phyloP scores from a whole-genome alignment of 2,113 vertebrate species.

The Jacana jacana region DNA sequence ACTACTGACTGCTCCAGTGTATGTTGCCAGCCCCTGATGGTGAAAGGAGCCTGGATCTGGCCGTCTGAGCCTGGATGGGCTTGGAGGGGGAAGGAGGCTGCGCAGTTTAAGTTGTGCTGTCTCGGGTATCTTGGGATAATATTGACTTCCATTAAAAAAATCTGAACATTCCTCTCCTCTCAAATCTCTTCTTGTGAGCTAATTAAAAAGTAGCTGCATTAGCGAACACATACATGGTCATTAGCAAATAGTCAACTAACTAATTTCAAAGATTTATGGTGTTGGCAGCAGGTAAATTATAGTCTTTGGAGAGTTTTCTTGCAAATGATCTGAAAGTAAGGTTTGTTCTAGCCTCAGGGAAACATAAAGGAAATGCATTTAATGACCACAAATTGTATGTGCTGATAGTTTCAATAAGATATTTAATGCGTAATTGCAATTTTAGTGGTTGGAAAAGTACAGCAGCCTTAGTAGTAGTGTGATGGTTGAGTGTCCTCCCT shows the following conservation, averaged over 20 bases:
- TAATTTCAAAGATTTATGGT: conserved; percentile 58
- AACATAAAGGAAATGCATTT: conserved; percentile 46
- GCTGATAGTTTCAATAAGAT: conserved; percentile 44
- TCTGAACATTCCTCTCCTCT: not conserved
- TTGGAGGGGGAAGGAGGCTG: not conserved
- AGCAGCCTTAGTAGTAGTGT: not conserved
- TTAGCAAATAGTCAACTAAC: conserved; percentile 60
- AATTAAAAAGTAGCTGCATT: conserved; percentile 62
- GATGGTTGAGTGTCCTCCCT: not conserved
- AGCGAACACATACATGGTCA: conserved; percentile 26
- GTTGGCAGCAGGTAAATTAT: conserved; percentile 48
- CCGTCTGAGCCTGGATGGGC: fast-evolving
- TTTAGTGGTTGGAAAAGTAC: not conserved
- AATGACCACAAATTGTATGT: conserved; percentile 34
- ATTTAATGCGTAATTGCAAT: conserved; percentile 7
- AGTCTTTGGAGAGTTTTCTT: conserved; percentile 11
- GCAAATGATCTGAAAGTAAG: conserved; percentile 35
- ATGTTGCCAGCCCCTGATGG: not conserved
- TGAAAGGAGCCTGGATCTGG: not conserved
- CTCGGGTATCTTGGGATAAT: not conserved
- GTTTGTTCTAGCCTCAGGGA: conserved; percentile 54
- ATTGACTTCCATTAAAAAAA: not conserved
- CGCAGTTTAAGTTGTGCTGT: not conserved
- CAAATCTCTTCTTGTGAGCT: not conserved
- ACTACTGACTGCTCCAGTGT: not conserved